Base-by-base conservation (phyloP, 2,113 vertebrate species). In the Chionodraco myersi region DNA sequence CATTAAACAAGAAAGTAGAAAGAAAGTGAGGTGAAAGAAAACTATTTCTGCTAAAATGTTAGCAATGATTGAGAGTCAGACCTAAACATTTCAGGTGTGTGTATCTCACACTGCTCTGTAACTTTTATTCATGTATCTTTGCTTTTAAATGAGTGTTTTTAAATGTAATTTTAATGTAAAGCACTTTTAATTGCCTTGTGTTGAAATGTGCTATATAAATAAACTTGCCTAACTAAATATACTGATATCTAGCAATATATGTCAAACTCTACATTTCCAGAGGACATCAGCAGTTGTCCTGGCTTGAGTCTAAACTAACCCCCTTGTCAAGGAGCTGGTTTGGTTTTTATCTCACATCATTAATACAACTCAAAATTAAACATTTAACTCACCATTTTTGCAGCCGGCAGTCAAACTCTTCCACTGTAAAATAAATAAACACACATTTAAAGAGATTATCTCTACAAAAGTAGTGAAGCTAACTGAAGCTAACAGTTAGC, bases 331-430 rank as follows among this genome's bases (percentile, higher is more conserved):
- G 53, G n/a, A 57, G 11, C 30, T 36, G 30, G 30, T 30, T 30
- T 30, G 30, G 16, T 61, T 12, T n/a, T 62, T 5, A 48, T 14
- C 12, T 47, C 41, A 21, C 61, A 36, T 65, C 44, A 56, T n/a
- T 2, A 12, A 30, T 4, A 47, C 21, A 18, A 10, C 58, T 21
- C 5, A 12, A 10, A 10, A 12, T 3, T 0, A 49, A 21, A 21
- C n/a, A 16, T 47, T 8, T 10, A 11, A 75, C 84, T 79, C 67
- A 86, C 85, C 85, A 86, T 86, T 0, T 12, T 69, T 21, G 52
- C 9, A 72, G 65, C 16, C 34, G 49, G 53, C 48, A 13, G 66
- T 58, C 57, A 30, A 21, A 58, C 13, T 23, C 16, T 14, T 59
- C 0, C 2, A 5, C 53, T 71, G 71, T 6, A 13, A 53, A 21